Base-by-base conservation (phyloP, 2,797 vertebrate genomes). In the Bufotes viridis region DNA sequence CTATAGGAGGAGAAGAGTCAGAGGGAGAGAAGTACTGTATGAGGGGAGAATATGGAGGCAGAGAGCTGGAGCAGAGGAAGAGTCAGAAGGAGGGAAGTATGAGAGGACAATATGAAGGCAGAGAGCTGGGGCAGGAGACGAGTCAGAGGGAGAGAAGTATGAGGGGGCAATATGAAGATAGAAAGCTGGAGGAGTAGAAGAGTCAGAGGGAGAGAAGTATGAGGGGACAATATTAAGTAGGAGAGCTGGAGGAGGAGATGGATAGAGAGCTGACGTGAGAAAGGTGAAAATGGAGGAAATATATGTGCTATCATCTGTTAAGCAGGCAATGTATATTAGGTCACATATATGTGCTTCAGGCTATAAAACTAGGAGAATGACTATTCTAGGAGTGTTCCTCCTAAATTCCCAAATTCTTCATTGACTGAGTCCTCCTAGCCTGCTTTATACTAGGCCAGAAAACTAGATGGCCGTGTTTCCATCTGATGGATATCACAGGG, bases 171-270 rank as follows among this genome's bases (percentile, higher is more conserved):
- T 17, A 24, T 15, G 5, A 75, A 7, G 5, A 0, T 14, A 14
- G 49, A 53, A 4, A 51, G 20, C 24, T 57, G 14, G 13, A 17
- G 11, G 17, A 84, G 53, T 87, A 90, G 89, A 88, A 93, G 87
- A 88, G 90, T 91, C 90, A 92, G 91, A 63, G 88, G 91, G 90
- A 72, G 84, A 74, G 86, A 91, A 87, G 92, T 0, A 42, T 20
- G 12, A 18, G 83, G 60, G 34, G 24, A 26, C 53, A 7, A 78
- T 15, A 24, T 15, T 2, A 75, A 7, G 5, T 2, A 7, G 7
- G 49, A 53, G 20, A 51, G 20, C 24, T 57, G 0, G 13, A 42
- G 42, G 20, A 76, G 34, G 18, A 2, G n/a, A 17, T 1, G 42
- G 20, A 51, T 51, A 22, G 51, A n/a, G 51, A 24, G 42, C 42